Evolutionary conservation across 2,797 vertebrate species (phyloP).

Genomic region (Xyrichtys novacula): DNA sequence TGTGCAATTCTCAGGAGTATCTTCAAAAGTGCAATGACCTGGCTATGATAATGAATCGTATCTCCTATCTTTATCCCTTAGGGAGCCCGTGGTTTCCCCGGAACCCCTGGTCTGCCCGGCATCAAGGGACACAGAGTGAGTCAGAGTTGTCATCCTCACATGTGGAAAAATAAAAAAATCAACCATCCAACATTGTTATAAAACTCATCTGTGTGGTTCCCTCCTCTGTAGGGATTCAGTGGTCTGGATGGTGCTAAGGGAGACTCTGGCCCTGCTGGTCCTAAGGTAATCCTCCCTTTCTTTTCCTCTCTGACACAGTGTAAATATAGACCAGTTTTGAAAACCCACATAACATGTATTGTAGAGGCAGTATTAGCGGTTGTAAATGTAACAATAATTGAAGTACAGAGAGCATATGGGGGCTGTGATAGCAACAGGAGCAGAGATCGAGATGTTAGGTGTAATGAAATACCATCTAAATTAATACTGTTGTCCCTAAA

Average conservation of each 20-base stretch:
- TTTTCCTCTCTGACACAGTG: background rate
- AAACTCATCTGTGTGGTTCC: slow-evolving; percentile 2
- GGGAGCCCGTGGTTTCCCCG: slow-evolving; percentile 98
- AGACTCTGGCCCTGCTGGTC: slow-evolving; percentile 94
- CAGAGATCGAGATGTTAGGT: too few species aligned
- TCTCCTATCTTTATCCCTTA: slow-evolving; percentile 52
- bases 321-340: background rate
- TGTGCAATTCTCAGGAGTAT: background rate
- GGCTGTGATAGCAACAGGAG: background rate
- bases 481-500: too few species aligned
- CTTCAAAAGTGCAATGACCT: background rate
- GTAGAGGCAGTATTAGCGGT: background rate
- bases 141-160: slow-evolving; percentile 14
- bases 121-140: slow-evolving; percentile 99
- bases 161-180: background rate
- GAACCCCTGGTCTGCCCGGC: slow-evolving; percentile 97
- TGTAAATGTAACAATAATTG: background rate
- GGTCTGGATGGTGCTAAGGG: slow-evolving; percentile 98
- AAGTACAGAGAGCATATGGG: background rate
- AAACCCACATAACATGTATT: background rate
- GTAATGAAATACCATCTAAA: too few species aligned
- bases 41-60: background rate
- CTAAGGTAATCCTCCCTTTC: slow-evolving; percentile 87
- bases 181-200: background rate
- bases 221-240: slow-evolving; percentile 91